A percentile compares a stretch with the other conserved stretches of the same genome.
phyloP scores from a whole-genome alignment of 2,113 vertebrate species.

The Leucosticte australis region DNA sequence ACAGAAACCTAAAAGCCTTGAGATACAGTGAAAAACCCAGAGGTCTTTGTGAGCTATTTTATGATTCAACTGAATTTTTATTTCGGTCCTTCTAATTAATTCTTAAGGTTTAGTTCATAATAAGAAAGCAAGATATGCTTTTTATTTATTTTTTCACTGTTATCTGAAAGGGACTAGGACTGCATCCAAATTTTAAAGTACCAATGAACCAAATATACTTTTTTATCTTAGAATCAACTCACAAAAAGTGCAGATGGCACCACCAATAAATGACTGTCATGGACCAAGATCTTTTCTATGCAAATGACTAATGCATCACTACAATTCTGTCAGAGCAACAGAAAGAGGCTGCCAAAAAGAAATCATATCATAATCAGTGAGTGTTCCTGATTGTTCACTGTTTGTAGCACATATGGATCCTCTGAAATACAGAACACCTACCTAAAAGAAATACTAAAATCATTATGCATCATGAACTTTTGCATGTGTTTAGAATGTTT shows the following conservation, averaged over 20 bases:
- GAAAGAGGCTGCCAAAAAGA: slow-evolving; percentile 73
- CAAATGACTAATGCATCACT: slow-evolving; percentile 80
- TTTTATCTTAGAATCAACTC: slow-evolving; percentile 69
- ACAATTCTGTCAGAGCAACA: slow-evolving; percentile 74
- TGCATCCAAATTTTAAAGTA: slow-evolving; percentile 65
- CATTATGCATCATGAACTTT: slow-evolving; percentile 74
- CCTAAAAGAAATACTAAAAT: slow-evolving; percentile 70
- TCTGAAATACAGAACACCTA: slow-evolving; percentile 74
- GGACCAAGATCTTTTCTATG: slow-evolving; percentile 77
- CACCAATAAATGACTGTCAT: slow-evolving; percentile 79
- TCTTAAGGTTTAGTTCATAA: slow-evolving; percentile 44
- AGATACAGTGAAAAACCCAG: background rate
- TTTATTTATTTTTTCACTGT: slow-evolving; percentile 55
- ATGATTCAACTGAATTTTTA: background rate
- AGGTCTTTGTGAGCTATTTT: background rate
- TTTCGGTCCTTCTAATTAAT: slow-evolving; percentile 50
- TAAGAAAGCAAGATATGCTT: background rate
- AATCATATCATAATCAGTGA: slow-evolving; percentile 76
- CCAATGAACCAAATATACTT: slow-evolving; percentile 61
- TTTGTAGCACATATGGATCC: slow-evolving; percentile 75
- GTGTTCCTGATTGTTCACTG: slow-evolving; percentile 77
- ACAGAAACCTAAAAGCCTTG: background rate
- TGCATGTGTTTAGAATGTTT: slow-evolving; percentile 74
- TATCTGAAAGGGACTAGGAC: slow-evolving; percentile 65
- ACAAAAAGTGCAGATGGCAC: slow-evolving; percentile 78